Percentiles rank a stretch among this genome's conserved stretches.
Conservation (phyloP, 2,888 invertebrate species). For the Desoria tigrina region DNA sequence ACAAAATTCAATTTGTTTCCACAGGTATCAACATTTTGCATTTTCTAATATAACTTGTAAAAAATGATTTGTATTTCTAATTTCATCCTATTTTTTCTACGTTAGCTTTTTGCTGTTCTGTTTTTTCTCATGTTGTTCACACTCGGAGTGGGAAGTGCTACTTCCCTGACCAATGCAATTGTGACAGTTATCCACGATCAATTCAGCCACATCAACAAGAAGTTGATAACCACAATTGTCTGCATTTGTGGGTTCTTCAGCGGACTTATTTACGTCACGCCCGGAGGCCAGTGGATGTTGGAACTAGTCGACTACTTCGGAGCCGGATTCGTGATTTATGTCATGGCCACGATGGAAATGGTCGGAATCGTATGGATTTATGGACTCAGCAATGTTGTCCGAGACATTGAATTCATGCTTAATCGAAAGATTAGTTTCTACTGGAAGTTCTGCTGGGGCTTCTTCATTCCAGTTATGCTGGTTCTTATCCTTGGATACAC, state of each 20-base stretch:
- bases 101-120: slow-evolving; percentile 72
- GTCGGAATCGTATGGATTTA: slow-evolving; percentile 64
- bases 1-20: slow-evolving; percentile 73
- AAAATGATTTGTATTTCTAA: neutral
- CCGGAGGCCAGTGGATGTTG: slow-evolving; percentile 67
- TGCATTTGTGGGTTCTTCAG: slow-evolving; percentile 64
- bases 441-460: slow-evolving; percentile 81
- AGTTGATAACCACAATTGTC: slow-evolving; percentile 64
- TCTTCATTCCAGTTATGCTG: slow-evolving; percentile 70
- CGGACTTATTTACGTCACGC: slow-evolving; percentile 74
- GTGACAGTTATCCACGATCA: slow-evolving; percentile 70
- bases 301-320: slow-evolving; percentile 65
- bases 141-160: slow-evolving; percentile 73
- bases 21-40: slow-evolving; percentile 63
- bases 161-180: slow-evolving; percentile 69
- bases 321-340: slow-evolving; percentile 65
- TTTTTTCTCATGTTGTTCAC: slow-evolving; percentile 81
- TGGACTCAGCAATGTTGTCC: slow-evolving; percentile 63
- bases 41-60: too few species aligned
- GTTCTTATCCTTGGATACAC: slow-evolving; percentile 72
- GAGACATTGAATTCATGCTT: slow-evolving; percentile 79
- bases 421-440: slow-evolving; percentile 68
- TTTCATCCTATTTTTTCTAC: slow-evolving; percentile 39
- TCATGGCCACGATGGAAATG: slow-evolving; percentile 64
- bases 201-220: slow-evolving; percentile 64